Evolutionary conservation across 2,113 vertebrate species (phyloP).

Genomic region (Istiophorus platypterus): DNA sequence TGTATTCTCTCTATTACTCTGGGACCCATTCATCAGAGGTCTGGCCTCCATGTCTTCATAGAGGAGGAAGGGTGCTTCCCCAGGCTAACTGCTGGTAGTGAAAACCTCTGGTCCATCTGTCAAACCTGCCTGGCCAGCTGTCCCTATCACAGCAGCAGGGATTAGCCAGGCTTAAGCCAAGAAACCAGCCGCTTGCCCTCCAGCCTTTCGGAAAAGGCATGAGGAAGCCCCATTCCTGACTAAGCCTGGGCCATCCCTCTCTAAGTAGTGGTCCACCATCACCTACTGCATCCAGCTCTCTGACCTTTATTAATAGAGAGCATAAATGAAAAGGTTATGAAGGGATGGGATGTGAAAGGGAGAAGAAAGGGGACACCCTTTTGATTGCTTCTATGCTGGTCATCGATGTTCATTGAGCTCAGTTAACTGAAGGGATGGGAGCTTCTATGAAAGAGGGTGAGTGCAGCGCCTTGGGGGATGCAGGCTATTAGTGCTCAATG

Average conservation of each 20-base stretch:
- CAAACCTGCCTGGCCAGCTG: constrained; percentile 52
- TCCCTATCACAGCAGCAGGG: constrained; percentile 62
- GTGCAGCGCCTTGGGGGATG: constrained; percentile 71
- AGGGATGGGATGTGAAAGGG: constrained; percentile 35
- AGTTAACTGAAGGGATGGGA: constrained; percentile 62
- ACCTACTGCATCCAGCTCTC: constrained; percentile 51
- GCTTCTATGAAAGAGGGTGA: constrained; percentile 68
- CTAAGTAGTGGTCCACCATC: constrained; percentile 49
- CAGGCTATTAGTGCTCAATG: constrained; percentile 80
- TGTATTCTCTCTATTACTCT: neutral
- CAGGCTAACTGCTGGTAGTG: constrained; percentile 32
- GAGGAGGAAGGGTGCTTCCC: constrained; percentile 45
- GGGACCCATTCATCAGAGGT: constrained; percentile 10
- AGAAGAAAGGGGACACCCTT: constrained; percentile 59
- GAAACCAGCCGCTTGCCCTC: constrained; percentile 65
- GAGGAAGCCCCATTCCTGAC: constrained; percentile 55
- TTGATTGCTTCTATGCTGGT: constrained; percentile 55
- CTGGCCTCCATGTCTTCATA: neutral
- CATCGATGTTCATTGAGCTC: constrained; percentile 67
- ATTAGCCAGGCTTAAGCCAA: constrained; percentile 81
- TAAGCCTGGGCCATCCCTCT: constrained; percentile 45
- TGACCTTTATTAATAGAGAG: constrained; percentile 70
- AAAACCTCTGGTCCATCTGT: constrained; percentile 82
- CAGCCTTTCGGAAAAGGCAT: constrained; percentile 51
- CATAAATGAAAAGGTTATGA: constrained; percentile 35